These are phyloP conservation scores for Pollenia amentaria DNA, from an alignment of 2,888 invertebrate genomes.

Conservation along the genomic window DNA sequence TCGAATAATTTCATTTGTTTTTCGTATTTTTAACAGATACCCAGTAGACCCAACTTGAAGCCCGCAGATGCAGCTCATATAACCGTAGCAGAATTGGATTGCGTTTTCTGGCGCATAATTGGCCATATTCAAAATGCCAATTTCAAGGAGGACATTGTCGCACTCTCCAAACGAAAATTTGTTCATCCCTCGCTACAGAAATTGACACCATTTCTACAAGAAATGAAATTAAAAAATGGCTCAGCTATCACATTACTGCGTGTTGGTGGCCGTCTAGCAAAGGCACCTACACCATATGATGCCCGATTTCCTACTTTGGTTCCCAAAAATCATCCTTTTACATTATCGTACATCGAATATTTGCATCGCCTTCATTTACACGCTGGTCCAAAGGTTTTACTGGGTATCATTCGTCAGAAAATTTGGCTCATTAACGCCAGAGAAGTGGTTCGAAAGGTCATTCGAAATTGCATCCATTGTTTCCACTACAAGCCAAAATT, in stretches of 20 bases:
- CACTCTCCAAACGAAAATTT: background rate
- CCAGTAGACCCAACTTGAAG: background rate
- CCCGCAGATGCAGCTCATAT: background rate
- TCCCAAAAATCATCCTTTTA: constrained; percentile 26
- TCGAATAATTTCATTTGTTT: constrained; percentile 33
- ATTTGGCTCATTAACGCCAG: constrained; percentile 1
- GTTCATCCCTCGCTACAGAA: background rate
- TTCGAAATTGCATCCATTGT: too few relatives aligned
- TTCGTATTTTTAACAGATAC: constrained; percentile 44
- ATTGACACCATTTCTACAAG: background rate
- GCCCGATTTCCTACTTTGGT: too few relatives aligned
- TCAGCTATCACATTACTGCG: background rate
- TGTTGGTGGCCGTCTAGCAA: too few relatives aligned
- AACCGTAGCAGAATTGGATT: background rate
- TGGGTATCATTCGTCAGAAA: constrained; percentile 63
- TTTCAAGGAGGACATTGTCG: background rate
- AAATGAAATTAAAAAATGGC: constrained; percentile 1
- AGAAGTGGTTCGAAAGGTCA: too few relatives aligned
- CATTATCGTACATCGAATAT: constrained; percentile 36
- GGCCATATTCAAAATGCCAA: background rate
- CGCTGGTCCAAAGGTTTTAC: constrained; percentile 61
- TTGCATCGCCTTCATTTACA: constrained; percentile 51
- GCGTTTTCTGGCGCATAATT: constrained; percentile 17
- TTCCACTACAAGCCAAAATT: too few relatives aligned
- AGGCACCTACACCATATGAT: too few relatives aligned